Conservation (phyloP, 2,113 vertebrate genomes). For the Anser cygnoides region DNA sequence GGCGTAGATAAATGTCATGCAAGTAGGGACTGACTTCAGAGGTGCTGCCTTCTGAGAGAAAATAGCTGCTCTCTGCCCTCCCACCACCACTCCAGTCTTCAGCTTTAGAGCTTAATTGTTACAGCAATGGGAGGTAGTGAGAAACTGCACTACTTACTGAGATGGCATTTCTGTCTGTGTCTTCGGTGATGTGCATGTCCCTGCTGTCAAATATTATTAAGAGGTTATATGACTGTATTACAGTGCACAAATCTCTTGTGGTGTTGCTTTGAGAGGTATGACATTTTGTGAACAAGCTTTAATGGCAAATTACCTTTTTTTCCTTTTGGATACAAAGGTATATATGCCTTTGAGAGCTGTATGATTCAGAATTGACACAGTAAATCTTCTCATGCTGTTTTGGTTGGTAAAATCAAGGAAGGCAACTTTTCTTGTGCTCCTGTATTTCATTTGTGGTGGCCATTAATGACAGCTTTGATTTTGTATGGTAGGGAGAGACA, state of each 20-base stretch:
- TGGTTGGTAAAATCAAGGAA: neutral
- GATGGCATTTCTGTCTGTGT: neutral
- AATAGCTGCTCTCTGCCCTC: neutral
- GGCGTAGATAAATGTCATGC: neutral
- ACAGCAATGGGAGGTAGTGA: neutral
- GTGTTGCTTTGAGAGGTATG: neutral
- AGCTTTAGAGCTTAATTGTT: neutral
- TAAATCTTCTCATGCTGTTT: neutral
- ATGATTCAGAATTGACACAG: neutral
- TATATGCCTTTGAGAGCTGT: neutral
- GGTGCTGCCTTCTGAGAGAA: neutral
- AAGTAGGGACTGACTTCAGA: neutral
- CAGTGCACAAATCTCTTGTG: neutral
- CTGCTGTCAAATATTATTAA: neutral
- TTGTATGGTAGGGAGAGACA: neutral
- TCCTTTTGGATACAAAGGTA: neutral
- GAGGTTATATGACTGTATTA: neutral
- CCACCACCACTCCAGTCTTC: neutral
- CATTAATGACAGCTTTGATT: neutral
- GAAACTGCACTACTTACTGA: neutral
- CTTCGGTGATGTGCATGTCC: neutral
- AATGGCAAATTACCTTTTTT: neutral
- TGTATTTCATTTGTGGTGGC: neutral
- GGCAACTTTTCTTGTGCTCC: neutral
- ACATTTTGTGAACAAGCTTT: neutral